A percentile compares a stretch with the other conserved stretches of the same genome.
These are phyloP conservation scores for Paraescarpia echinospica DNA, from an alignment of 1,140 invertebrate genomes.

Conservation along the genomic window DNA sequence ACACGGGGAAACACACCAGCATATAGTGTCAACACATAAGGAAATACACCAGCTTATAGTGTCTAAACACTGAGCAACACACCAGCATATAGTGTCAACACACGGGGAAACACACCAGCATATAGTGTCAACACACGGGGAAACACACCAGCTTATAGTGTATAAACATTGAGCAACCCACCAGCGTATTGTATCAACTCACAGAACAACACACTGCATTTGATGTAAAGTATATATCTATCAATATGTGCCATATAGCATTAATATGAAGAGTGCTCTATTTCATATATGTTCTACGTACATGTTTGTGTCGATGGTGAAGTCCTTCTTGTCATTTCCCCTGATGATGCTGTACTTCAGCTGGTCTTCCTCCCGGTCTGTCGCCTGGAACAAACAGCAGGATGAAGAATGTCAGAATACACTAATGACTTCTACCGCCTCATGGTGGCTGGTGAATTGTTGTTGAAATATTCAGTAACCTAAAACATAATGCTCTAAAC, in stretches of 20 bases:
- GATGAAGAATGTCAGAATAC: too few relatives aligned
- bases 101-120: not conserved
- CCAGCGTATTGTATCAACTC: too few relatives aligned
- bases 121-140: not conserved
- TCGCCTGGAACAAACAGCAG: conserved; percentile 33
- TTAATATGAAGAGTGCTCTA: not conserved
- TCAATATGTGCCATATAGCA: not conserved
- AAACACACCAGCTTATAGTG: not conserved
- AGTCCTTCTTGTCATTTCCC: conserved; percentile 20
- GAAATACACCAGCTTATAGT: not conserved
- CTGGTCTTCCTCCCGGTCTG: conserved; percentile 36
- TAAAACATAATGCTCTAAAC: not conserved
- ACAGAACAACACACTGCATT: not conserved
- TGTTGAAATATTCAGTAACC: not conserved
- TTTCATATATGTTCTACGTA: not conserved
- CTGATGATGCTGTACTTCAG: conserved; percentile 34
- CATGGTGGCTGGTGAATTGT: too few relatives aligned
- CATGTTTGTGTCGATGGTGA: conserved; percentile 23
- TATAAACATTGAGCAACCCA: not conserved
- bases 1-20: not conserved
- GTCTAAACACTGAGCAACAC: not conserved
- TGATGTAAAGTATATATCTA: not conserved
- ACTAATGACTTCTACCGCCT: too few relatives aligned
- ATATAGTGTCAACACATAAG: not conserved
- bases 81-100: not conserved